Base-by-base conservation (phyloP, 2,888 invertebrate species). In the Tetramorium bicarinatum region DNA sequence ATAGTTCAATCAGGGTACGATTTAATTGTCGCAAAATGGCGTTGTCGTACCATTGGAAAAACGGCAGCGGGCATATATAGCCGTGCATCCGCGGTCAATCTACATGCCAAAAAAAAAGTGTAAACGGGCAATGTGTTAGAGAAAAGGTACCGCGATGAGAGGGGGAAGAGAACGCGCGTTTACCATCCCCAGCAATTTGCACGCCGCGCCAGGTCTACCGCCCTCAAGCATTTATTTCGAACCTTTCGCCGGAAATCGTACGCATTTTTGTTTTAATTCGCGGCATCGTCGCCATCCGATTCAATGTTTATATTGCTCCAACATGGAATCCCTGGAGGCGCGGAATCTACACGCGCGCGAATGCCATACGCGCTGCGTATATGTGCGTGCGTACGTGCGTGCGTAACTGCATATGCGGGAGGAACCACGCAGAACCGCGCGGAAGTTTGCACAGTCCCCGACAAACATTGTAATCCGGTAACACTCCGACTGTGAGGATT, bases 401-500 rank as follows among this genome's bases (percentile, higher is more conserved):
- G 76, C 56, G 82, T 83, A 59, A 38, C 62, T 64, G 87, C 82
- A 82, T 80, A 71, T 29, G 59, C 85, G 81, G 82, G 85, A 86
- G 87, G 85, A 91, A 88, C 86, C 87, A 71, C 83, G 80, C 84
- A 84, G 87, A 85, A 67, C 67, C 77, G 75, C 80, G 47, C 84
- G 84, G 76, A 79, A 92, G 92, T 93, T 93, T 92, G 90, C 91
- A 91, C 87, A 93, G 91, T 92, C 92, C 86, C 88, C 79, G 90
- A 90, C 91, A 93, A 92, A 93, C 92, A 93, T 91, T 92, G 91
- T 93, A 92, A 92, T 92, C 92, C 90, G 90, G 90, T 92, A 92
- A 92, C 92, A 88, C 91, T 91, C 88, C 80, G 89, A 86, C 89
- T 85, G 90, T 87, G 88, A 88, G 91, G 89, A 91, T 92, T 88